Percentiles rank a stretch among this genome's conserved stretches.
Conservation (phyloP, 2,113 vertebrate genomes). For the Serilophus lunatus region DNA sequence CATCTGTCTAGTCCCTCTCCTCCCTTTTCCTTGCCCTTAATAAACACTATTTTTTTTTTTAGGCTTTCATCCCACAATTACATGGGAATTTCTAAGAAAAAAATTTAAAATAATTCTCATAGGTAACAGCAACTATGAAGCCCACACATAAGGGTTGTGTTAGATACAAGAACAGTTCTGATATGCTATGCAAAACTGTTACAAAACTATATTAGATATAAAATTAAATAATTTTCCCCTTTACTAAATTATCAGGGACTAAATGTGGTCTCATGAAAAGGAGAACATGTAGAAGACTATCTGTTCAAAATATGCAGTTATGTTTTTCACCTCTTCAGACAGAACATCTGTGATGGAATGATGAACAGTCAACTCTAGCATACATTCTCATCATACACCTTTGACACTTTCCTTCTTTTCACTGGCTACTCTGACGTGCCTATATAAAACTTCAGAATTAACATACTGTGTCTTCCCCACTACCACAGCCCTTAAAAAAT, state of each 20-base stretch:
- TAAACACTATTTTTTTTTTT: background rate
- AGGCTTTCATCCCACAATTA: background rate
- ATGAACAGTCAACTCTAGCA: background rate
- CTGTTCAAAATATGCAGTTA: background rate
- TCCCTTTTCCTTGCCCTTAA: background rate
- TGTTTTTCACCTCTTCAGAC: background rate
- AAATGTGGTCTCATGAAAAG: background rate
- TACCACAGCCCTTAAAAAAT: background rate
- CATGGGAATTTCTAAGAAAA: background rate
- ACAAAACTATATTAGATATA: background rate
- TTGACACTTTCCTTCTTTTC: background rate
- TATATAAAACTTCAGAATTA: background rate
- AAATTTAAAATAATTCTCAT: background rate
- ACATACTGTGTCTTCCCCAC: rapidly evolving
- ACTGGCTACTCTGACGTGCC: too few relatives aligned
- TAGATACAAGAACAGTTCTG: background rate
- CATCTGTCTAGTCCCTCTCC: background rate
- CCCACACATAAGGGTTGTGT: background rate
- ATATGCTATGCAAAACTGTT: background rate
- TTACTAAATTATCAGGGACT: background rate
- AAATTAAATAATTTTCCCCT: background rate
- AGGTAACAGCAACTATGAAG: background rate
- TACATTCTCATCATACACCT: background rate
- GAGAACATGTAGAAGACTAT: background rate
- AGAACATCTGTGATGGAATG: background rate